Evolutionary conservation across 2,113 vertebrate genomes (phyloP), one percentile per base, ranked within the genome.

Genomic region (Argyrosomus japonicus): DNA sequence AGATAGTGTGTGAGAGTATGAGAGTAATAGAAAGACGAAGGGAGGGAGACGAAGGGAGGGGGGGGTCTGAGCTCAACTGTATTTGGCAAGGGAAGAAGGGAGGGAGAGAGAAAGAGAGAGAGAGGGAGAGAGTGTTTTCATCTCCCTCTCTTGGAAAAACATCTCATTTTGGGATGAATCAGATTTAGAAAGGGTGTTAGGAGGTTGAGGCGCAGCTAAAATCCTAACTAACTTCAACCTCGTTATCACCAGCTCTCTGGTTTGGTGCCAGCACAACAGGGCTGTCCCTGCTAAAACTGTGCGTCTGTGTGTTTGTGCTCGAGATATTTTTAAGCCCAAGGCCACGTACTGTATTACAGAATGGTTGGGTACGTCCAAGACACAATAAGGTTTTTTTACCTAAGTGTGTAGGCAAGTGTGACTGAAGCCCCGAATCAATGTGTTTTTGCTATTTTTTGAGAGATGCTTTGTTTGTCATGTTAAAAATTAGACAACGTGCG

Each of bases 141-240:
- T 90, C 82, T 84, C 81, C 75, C 63, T 87, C 85, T 86, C 79
- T 88, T 89, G 86, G 86, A 91, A 89, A 92, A 92, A 90, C 84
- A 93, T 91, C 79, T 90, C 73, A 91, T 92, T 93, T 91, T 85
- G 85, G 86, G 90, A 91, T 93, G 84, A 93, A 92, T 92, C 88
- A 76, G 80, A 88, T 93, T 92, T 86, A 75, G 83, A 87, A 85
- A 85, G 83, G 70, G 88, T 89, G 84, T 88, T 85, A 71, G 82
- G 86, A 92, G 90, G 88, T 91, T 88, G 88, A 89, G 79, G 83
- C 73, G 14, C 79, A 83, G 86, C 79, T 89, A 86, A 91, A 89
- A 88, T 85, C 77, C 85, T 80, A 88, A 92, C 89, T 88, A 88
- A 93, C 92, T 90, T 93, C 88, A 93, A 90, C 84, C 88, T 92